Evolutionary conservation across 2,797 vertebrate genomes (phyloP), one percentile per base, ranked within the genome.

Genomic region (Gallinago stenura): DNA sequence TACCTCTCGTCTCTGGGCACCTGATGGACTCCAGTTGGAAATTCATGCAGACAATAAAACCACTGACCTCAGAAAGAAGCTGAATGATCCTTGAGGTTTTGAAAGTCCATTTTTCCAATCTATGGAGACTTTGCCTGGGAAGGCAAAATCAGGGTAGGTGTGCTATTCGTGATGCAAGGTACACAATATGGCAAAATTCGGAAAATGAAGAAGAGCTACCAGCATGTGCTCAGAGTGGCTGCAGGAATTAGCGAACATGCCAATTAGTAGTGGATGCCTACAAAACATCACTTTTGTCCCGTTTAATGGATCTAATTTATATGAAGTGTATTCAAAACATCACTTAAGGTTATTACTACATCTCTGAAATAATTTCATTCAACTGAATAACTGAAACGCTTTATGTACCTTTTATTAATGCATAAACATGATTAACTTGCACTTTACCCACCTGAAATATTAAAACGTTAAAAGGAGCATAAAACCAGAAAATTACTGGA

Each of bases 401-500:
- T 97, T 87, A 96, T 90, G 93, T 68, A 94, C 81, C 83, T 96
- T 96, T 95, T 87, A 96, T 95, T 91, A 96, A 92, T 90, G 90
- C 88, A 95, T 91, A 95, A 96, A 96, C 91, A 95, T 89, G 77
- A 96, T 94, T 95, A 96, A 95, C 87, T 94, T 94, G 77, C 83
- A 95, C 93, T 97, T 95, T 82, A 95, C 56, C 57, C 81, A 83
- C 87, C 71, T 90, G 90, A 95, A 93, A 94, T 89, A 93, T 73
- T 93, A 84, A 90, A 95, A 90, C 5, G 11, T 70, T 95, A 79
- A 94, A 95, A 96, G 88, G 41, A 92, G 60, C 81, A 96, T 82
- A 90, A 95, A 94, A 41, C 2, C 84, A 90, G 87, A 90, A 96
- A 95, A 96, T 96, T 82, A 85, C 86, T 93, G 88, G 88, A 87